Evolutionary conservation across 2,888 invertebrate genomes (phyloP), one percentile per base, ranked within the genome.

Genomic region (Acleris literana): DNA sequence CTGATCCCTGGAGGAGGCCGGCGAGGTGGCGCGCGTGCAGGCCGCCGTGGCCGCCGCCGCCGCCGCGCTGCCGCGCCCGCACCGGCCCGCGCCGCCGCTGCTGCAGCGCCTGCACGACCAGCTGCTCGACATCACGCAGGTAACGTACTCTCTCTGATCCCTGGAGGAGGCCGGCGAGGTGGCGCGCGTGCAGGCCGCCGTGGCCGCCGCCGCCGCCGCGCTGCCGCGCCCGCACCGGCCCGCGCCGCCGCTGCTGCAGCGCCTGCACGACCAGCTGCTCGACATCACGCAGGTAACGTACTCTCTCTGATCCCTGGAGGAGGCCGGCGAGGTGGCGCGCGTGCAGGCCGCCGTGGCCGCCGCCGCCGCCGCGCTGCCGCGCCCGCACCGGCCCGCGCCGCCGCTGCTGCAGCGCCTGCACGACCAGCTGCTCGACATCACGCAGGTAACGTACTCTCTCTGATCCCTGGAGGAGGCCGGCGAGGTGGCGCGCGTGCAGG

Each of bases 81-180:
- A 93, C 69, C 93, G 96, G 60, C 94, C 94, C 67, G 94, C 96
- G 48, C 90, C 87, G 62, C 94, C 94, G 76, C 96, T 95, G 13
- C 92, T 96, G 71, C 92, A 93, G 63, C 94, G 95, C 52, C 93
- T 99, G 20, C 97, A 99, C 85, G 95, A 95, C 49, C 95, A 96
- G 69, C 93, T 99, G 52, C 95, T 97, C 68, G 97, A 98, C 83
- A 96, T 99, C 73, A 97, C 98, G 11, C 96, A 97, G 92, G 96
- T 96, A 25, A 68, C 78, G 11, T 17, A 9, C 29, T 2, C 5
- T 2, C 25, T 2, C 25, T n/a, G 25, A 16, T 33, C 58, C 62
- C 43, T 43, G 43, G 20, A 43, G 43, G 43, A 18, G 17, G 17
- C 25, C 25, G 25, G 25, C 25, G 25, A 25, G 25, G 25, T 25